These are phyloP conservation scores for Alviniconcha strummeri DNA, from an alignment of 2,888 invertebrate genomes.

Conservation along the genomic window DNA sequence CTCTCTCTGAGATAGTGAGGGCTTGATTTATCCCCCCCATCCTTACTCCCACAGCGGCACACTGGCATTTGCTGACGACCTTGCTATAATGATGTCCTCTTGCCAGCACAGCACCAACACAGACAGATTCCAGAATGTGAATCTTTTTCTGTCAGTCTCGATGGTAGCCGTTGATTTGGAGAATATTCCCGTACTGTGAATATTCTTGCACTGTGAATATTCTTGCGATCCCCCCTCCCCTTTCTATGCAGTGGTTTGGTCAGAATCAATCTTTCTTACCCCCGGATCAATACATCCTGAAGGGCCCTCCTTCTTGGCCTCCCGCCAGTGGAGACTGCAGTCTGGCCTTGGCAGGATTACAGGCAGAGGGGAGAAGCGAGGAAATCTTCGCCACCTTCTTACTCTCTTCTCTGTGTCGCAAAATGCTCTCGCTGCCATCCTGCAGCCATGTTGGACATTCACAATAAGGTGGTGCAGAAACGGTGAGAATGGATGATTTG, in stretches of 20 bases:
- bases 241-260: neutral
- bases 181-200: too few relatives aligned
- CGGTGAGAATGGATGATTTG: constrained; percentile 7
- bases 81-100: too few relatives aligned
- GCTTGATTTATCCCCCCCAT: too few relatives aligned
- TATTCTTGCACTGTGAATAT: too few relatives aligned
- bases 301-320: constrained; percentile 17
- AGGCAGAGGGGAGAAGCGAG: constrained; percentile 19
- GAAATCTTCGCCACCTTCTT: neutral
- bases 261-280: constrained; percentile 34
- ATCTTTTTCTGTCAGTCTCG: too few relatives aligned
- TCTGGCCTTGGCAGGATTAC: constrained; percentile 16
- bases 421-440: constrained; percentile 11
- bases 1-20: too few relatives aligned
- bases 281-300: constrained; percentile 26
- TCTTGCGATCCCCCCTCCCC: too few relatives aligned
- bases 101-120: too few relatives aligned
- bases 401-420: neutral
- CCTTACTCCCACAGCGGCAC: too few relatives aligned
- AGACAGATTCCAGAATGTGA: too few relatives aligned
- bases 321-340: constrained; percentile 22
- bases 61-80: neutral
- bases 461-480: constrained; percentile 24
- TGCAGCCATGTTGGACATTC: constrained; percentile 25
- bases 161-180: too few relatives aligned